Evolutionary conservation across 2,113 vertebrate genomes (phyloP).

Genomic region (Podarcis raffonei): DNA sequence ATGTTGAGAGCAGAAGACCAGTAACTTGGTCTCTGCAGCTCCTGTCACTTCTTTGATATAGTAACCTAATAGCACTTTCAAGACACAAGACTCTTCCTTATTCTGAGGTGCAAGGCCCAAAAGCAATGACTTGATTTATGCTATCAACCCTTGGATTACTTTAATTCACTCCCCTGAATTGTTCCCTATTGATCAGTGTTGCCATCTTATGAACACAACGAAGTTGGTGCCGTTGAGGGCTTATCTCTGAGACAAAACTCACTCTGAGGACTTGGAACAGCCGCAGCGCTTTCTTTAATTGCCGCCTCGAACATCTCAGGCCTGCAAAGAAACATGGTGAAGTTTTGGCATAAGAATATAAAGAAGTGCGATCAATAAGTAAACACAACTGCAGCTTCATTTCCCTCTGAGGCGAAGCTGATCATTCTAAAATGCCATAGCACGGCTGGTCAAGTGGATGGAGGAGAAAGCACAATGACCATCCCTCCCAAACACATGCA

Average conservation of each 20-base stretch:
- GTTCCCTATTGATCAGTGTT: not conserved
- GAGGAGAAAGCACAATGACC: not conserved
- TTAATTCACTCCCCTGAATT: not conserved
- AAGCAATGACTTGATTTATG: not conserved
- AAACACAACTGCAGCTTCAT: not conserved
- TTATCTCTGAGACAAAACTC: conserved; percentile 57
- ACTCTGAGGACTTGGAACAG: conserved; percentile 68
- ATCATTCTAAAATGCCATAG: not conserved
- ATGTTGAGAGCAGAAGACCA: not conserved
- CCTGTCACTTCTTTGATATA: not conserved
- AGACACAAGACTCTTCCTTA: too few species aligned
- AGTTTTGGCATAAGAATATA: conserved; percentile 31
- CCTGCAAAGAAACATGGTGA: conserved; percentile 64
- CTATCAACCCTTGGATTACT: not conserved
- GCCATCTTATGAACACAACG: not conserved
- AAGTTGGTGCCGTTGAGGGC: not conserved
- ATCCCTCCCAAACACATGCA: not conserved
- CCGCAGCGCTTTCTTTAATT: conserved; percentile 71
- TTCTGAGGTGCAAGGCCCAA: not conserved
- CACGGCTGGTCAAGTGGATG: not conserved
- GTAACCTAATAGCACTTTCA: not conserved
- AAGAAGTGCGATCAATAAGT: conserved; percentile 2
- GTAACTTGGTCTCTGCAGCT: not conserved
- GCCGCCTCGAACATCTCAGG: conserved; percentile 79
- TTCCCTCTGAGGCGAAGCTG: not conserved